Evolutionary conservation across 2,888 invertebrate species (phyloP), one percentile per base, ranked within the genome.

Genomic region (Rosalia funebris): DNA sequence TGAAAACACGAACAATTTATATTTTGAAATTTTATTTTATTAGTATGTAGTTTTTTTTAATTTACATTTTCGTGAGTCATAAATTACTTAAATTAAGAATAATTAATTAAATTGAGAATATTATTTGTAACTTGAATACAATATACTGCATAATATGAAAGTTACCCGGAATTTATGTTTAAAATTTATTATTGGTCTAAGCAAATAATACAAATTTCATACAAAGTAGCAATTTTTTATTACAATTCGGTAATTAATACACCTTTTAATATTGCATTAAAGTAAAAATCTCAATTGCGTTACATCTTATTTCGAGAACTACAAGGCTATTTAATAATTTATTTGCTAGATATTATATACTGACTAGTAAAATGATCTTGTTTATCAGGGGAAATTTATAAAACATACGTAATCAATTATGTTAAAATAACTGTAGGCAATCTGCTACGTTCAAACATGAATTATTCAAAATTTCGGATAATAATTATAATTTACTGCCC

Each of bases 151-250:
- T n/a, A n/a, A n/a, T n/a, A n/a, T n/a, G n/a, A n/a, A n/a, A n/a
- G n/a, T n/a, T n/a, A n/a, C n/a, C n/a, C n/a, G n/a, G n/a, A n/a
- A n/a, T n/a, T n/a, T n/a, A n/a, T n/a, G n/a, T n/a, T n/a, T n/a
- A n/a, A n/a, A n/a, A n/a, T n/a, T n/a, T n/a, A n/a, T n/a, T n/a
- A n/a, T n/a, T n/a, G n/a, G n/a, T n/a, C 25, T 7, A 25, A 25
- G 4, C 3, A 25, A 25, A 25, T 25, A 50, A 42, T 32, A 42
- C 41, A 12, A 25, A 41, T 7, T 1, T n/a, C 16, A 2, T 53
- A 53, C 53, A 53, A 53, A 53, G 53, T 53, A 53, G 53, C 53
- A 53, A 53, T 53, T 42, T 20, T 58, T 52, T 45, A 58, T 45
- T 58, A 58, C 52, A 52, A 58, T 45, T 42, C 14, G 48, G 44